Base-by-base conservation (phyloP, 2,113 vertebrate species). In the Globicephala melas region DNA sequence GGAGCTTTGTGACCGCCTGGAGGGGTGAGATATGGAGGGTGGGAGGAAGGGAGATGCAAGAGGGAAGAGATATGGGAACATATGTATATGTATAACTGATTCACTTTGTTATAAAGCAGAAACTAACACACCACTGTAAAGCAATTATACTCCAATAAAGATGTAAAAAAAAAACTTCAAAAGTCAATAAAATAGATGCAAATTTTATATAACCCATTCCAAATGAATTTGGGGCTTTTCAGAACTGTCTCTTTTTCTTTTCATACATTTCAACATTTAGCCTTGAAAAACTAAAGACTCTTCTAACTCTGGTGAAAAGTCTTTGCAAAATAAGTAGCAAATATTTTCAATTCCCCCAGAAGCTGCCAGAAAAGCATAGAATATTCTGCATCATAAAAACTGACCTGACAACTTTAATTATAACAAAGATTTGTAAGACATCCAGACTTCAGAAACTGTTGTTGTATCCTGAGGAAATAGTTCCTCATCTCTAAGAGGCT, bases 341-440 rank as follows among this genome's bases (percentile, higher is more conserved):
- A 89, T 58, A 90, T 87, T 77, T 53, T 60, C 38, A 62, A 38
- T 96, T 79, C 13, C 53, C 15, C 67, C 15, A 13, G 65, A 91
- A 94, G 65, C 65, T 85, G 14, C 67, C 95, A 93, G 55, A 86
- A 87, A 94, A 93, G 25, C 65, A 67, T 53, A 93, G 33, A 74
- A 74, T 80, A 74, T 73, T 93, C 94, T 85, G 73, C 77, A 80
- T 90, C 65, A 76, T 71, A 58, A 93, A 94, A 85, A 91, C 74
- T 71, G n/a, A 50, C 23, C 71, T 83, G 73, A 77, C 25, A 89
- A 44, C 21, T 38, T 86, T 68, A 91, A 94, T 89, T 65, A 73
- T 60, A 76, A 83, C 31, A 94, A 91, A 80, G 58, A 95, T 97
- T 67, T 89, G 15, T 77, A 73, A 77, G 60, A 93, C 81, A 85